phyloP scores from a whole-genome alignment of 2,113 vertebrate genomes.

The Coturnix japonica region DNA sequence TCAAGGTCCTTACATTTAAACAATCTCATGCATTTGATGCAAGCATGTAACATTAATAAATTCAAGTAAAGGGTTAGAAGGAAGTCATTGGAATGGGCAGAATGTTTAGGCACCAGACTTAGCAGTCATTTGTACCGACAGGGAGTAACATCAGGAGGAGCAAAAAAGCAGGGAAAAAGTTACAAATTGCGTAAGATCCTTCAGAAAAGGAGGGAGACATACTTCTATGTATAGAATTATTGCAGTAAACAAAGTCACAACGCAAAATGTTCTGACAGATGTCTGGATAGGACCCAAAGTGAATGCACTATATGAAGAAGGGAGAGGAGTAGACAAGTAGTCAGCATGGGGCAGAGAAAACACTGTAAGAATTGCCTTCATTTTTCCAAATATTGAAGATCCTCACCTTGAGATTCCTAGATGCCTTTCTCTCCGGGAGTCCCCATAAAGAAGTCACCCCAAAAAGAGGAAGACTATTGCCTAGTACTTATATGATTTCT shows the following conservation, averaged over 20 bases:
- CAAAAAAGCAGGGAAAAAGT: neutral
- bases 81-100: neutral
- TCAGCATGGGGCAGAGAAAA: neutral
- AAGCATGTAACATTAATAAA: neutral
- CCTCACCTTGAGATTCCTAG: neutral
- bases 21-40: neutral
- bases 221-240: neutral
- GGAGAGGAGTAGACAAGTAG: neutral
- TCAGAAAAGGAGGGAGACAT: neutral
- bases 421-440: neutral
- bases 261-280: neutral
- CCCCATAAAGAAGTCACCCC: neutral
- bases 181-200: neutral
- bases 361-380: neutral
- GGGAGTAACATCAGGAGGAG: neutral
- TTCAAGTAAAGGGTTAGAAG: neutral
- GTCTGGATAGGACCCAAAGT: neutral
- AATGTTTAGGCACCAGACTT: neutral
- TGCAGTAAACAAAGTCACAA: neutral
- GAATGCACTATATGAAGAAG: neutral
- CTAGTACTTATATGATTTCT: neutral
- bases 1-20: neutral
- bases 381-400: neutral
- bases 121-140: neutral
- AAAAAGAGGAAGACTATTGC: neutral